These are phyloP conservation scores for Sitobion miscanthi DNA, from an alignment of 1,140 invertebrate species.

Conservation along the genomic window DNA sequence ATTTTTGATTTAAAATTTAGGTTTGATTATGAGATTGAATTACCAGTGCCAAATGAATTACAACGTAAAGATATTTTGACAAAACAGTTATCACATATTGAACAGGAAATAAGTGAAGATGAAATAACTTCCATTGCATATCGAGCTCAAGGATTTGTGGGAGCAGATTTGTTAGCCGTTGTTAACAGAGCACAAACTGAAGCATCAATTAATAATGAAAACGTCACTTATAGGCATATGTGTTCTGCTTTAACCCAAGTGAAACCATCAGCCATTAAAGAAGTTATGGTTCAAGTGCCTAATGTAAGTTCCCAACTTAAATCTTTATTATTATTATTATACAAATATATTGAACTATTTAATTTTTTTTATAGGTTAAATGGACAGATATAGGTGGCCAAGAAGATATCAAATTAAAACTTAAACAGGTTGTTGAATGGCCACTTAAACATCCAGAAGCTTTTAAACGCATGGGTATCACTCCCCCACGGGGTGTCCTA, in stretches of 20 bases:
- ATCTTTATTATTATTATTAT: not conserved
- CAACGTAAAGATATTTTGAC: conserved; percentile 73
- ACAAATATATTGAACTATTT: not conserved
- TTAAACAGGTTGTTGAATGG: conserved; percentile 92
- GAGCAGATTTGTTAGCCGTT: conserved; percentile 80
- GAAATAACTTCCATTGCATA: conserved; percentile 72
- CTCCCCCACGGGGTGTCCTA: conserved; percentile 91
- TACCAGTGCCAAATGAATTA: conserved; percentile 76
- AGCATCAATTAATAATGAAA: conserved; percentile 62
- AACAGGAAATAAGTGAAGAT: conserved; percentile 67
- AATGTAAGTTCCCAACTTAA: conserved; percentile 68
- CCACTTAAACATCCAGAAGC: conserved; percentile 88
- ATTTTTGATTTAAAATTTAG: conserved; percentile 61
- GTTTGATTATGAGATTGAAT: conserved; percentile 85
- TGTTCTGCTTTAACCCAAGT: conserved; percentile 72
- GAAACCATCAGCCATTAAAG: conserved; percentile 89
- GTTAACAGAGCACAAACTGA: conserved; percentile 74
- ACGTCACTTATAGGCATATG: conserved; percentile 65
- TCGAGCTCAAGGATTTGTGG: conserved; percentile 85
- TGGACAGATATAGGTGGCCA: conserved; percentile 96
- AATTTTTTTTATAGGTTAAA: conserved; percentile 62
- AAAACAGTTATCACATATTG: conserved; percentile 68
- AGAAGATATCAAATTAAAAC: conserved; percentile 81
- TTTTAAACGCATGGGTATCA: conserved; percentile 88
- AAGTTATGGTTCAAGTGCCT: conserved; percentile 82